phyloP scores from a whole-genome alignment of 1,140 invertebrate genomes.

The Ceratosolen fusciceps region DNA sequence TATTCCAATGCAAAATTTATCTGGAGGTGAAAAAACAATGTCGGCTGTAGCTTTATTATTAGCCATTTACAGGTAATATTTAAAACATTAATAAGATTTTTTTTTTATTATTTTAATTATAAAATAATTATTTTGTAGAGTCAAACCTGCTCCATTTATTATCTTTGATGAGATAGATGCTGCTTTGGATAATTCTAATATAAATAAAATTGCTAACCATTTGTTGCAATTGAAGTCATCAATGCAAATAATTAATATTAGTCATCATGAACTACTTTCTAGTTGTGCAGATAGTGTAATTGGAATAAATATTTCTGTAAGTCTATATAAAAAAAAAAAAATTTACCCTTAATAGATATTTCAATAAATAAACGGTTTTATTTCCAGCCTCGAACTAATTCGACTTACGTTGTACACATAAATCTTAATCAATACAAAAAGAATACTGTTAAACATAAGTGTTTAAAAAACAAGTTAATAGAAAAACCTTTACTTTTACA shows the following conservation, averaged over 20 bases:
- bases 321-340: not conserved
- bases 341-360: not conserved
- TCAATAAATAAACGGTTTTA: not conserved
- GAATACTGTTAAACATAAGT: not conserved
- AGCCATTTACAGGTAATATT: slow-evolving; percentile 89
- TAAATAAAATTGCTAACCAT: slow-evolving; percentile 87
- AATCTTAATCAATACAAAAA: slow-evolving; percentile 9
- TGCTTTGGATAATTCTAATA: slow-evolving; percentile 98
- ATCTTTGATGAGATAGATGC: slow-evolving; percentile 99
- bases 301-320: slow-evolving; percentile 31
- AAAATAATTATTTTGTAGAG: slow-evolving; percentile 74
- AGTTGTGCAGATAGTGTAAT: slow-evolving; percentile 20
- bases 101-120: not conserved
- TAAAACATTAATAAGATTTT: not conserved
- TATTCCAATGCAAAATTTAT: slow-evolving; percentile 96
- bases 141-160: slow-evolving; percentile 97
- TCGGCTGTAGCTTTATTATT: slow-evolving; percentile 96
- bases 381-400: not conserved
- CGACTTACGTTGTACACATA: slow-evolving; percentile 23
- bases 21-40: slow-evolving; percentile 99
- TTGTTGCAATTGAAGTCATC: slow-evolving; percentile 18
- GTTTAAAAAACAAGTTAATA: not conserved
- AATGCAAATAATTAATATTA: slow-evolving; percentile 42
- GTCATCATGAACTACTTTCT: slow-evolving; percentile 18
- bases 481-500: slow-evolving; percentile 4